phyloP scores from a whole-genome alignment of 2,797 vertebrate genomes.

The Squalus acanthias region DNA sequence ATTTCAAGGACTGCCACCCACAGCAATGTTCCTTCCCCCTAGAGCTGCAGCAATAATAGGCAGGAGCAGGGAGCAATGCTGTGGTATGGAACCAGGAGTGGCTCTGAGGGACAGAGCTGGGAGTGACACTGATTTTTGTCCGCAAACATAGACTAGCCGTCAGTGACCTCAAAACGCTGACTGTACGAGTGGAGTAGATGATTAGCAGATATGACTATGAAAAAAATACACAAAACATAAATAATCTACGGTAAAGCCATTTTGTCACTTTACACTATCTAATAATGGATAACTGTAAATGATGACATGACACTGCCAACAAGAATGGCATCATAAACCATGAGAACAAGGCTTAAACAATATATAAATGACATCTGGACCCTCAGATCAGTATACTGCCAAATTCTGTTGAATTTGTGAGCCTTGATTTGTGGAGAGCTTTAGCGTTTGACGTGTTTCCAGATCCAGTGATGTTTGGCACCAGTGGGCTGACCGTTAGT shows the following conservation, averaged over 20 bases:
- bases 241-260: background rate
- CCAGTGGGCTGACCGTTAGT: background rate
- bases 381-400: background rate
- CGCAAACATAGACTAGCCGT: background rate
- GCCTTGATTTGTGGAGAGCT: background rate
- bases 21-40: background rate
- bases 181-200: background rate
- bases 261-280: background rate
- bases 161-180: background rate
- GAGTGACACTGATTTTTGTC: background rate
- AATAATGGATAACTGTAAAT: background rate
- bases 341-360: background rate
- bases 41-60: background rate
- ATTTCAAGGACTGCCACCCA: background rate
- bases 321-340: background rate
- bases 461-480: background rate
- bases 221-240: background rate
- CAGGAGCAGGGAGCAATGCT: background rate
- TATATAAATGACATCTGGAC: background rate
- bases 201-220: background rate
- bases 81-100: background rate
- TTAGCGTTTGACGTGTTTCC: background rate
- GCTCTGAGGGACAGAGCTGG: background rate
- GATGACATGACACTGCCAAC: background rate
- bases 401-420: background rate